Evolutionary conservation across 2,888 invertebrate genomes (phyloP), one percentile per base, ranked within the genome.

Genomic region (Drosophila setosimentum): DNA sequence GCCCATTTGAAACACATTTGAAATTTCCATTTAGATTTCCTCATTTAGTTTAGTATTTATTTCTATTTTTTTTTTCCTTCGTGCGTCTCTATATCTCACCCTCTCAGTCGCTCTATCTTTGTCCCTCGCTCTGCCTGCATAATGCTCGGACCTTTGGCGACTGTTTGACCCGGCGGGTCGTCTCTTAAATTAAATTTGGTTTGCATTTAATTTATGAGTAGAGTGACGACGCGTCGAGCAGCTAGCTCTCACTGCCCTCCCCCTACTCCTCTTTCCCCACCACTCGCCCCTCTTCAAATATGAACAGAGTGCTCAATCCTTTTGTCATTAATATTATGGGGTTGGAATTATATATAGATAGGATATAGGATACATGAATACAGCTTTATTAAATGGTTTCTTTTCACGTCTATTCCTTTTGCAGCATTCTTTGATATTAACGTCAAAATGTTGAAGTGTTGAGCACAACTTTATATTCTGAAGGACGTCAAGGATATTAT

Each of bases 11-110:
- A 85, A 88, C 88, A 84, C 87, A 86, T 86, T 86, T 87, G 83
- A 86, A 88, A 89, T 86, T 86, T 85, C 86, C 88, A 87, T 87
- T 82, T 85, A 80, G 75, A 79, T 88, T 86, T 81, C 73, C 85
- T 74, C 78, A 76, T 80, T 80, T 73, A 50, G 53, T 45, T 75
- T 50, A 24, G 53, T 53, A 21, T 8, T 24, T 54, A 35, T 54
- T 16, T 32, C 4, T 70, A 35, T 45, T 51, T 42, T 21, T 61
- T 32, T 63, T 68, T 66, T 75, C 66, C 70, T 74, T 70, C 35
- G 71, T 75, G 50, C 29, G 42, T 21, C 57, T 40, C 32, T 27
- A 16, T 21, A 16, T 29, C 11, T 30, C 40, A 21, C 50, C 16
- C 45, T 16, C 58, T 50, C 32, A 21, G 5, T 30, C 18, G 49